Base-by-base conservation (phyloP, 2,797 vertebrate species). In the Morus bassanus region DNA sequence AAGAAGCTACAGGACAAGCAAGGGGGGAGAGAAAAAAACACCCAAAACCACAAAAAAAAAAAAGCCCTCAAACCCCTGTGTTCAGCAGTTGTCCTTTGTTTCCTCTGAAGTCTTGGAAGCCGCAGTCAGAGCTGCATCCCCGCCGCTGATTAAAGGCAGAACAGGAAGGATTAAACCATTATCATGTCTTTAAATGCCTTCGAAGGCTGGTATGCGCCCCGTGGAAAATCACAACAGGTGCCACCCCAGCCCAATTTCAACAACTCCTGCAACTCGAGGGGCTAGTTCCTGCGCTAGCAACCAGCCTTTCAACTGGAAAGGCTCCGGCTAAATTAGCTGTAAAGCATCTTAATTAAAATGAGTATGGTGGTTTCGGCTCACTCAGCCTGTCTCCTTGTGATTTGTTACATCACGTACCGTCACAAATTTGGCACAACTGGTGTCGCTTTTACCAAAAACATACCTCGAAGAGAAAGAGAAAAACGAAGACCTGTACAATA, bases 221-320 rank as follows among this genome's bases (percentile, higher is more conserved):
- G 10, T 97, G 95, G 97, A 98, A 97, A 98, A 98, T 86, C 90
- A 93, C 83, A 98, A 98, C 98, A 98, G 98, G 98, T 98, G 98
- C 63, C 65, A 85, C 68, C 75, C 89, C 64, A 56, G 89, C 92
- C 91, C 75, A 89, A 76, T 97, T 97, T 97, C 97, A 97, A 70
- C 61, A 54, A 46, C 28, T 65, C 75, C 84, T 69, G 53, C 94
- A 94, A 93, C 92, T 72, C 60, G 6, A 88, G 61, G 65, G 93
- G 93, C 93, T 74, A 94, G 88, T 95, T 97, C 96, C 96, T 97
- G 96, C 0, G 8, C 86, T 91, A 96, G 97, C 70, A 85, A 88
- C 85, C 74, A 91, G 89, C 65, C 96, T 98, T 98, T 97, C 96
- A 97, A 97, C 93, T 91, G 85, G 91, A 96, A 98, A 97, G 96